A percentile compares a stretch with the other conserved stretches of the same genome.
Conservation (phyloP, 2,888 invertebrate species). For the Nomada hirtipes region DNA sequence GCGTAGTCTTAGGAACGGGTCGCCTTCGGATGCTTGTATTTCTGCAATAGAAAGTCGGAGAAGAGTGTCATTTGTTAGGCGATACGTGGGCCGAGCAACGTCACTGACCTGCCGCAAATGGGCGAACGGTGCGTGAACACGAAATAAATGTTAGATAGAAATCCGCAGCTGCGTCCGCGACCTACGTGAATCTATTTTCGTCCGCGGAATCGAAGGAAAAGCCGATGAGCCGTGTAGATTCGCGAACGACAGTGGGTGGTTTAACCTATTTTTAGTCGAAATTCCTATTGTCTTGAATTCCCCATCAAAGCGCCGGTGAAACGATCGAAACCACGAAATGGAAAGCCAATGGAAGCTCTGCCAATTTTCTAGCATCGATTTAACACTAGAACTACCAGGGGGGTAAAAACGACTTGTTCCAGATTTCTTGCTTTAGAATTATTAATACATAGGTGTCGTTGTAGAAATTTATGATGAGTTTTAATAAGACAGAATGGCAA, state of each 20-base stretch:
- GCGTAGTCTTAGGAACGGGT: constrained; percentile 29
- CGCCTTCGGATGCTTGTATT: constrained; percentile 13
- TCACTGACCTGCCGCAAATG: constrained; percentile 71
- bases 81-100: constrained; percentile 67
- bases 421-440: too few species aligned
- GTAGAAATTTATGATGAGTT: too few species aligned
- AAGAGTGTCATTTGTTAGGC: constrained; percentile 47
- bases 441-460: too few species aligned
- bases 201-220: constrained; percentile 39
- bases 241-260: constrained; percentile 36
- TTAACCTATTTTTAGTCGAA: constrained; percentile 38
- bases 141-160: constrained; percentile 69
- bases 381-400: too few species aligned
- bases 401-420: too few species aligned
- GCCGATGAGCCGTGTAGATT: constrained; percentile 32
- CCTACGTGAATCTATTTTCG: constrained; percentile 70
- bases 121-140: constrained; percentile 61
- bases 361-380: not conserved
- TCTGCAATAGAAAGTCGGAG: constrained; percentile 12
- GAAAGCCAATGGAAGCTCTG: not conserved
- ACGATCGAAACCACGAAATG: too few species aligned
- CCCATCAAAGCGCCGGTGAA: not conserved
- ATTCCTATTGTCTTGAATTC: not conserved
- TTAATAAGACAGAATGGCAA: too few species aligned
- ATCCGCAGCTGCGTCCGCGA: constrained; percentile 64